phyloP scores from a whole-genome alignment of 2,797 vertebrate genomes.

The Sardinella longiceps region DNA sequence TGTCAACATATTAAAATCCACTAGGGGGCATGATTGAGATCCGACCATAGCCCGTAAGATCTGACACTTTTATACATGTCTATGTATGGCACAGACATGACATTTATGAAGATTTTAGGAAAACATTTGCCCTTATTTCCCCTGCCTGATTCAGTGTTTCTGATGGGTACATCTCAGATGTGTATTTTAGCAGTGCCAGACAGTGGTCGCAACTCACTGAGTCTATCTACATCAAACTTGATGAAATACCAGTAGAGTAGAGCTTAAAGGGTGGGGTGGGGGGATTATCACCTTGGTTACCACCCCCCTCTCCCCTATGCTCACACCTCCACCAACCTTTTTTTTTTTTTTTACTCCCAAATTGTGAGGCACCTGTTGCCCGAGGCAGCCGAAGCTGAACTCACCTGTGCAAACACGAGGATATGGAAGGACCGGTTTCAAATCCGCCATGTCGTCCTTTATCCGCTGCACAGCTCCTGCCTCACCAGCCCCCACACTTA shows the following conservation, averaged over 20 bases:
- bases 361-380: slow-evolving; percentile 40
- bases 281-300: slow-evolving; percentile 19
- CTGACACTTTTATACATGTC: not conserved
- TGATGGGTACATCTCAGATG: not conserved
- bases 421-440: slow-evolving; percentile 58
- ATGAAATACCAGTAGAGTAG: not conserved
- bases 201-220: not conserved
- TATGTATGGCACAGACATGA: not conserved
- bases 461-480: slow-evolving; percentile 28
- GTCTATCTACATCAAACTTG: not conserved
- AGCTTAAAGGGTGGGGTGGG: not conserved
- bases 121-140: not conserved
- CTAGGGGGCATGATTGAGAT: slow-evolving; percentile 36
- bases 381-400: slow-evolving; percentile 45
- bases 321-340: slow-evolving; percentile 22
- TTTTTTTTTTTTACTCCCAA: slow-evolving; percentile 1
- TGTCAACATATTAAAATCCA: slow-evolving; percentile 17
- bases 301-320: not conserved
- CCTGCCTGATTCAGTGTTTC: not conserved
- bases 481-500: not conserved
- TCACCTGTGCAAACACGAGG: slow-evolving; percentile 62
- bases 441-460: slow-evolving; percentile 50
- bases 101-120: not conserved
- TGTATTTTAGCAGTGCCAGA: not conserved
- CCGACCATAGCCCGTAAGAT: too few relatives aligned